Conservation (phyloP, 2,888 invertebrate species). For the Melitaea athalia region DNA sequence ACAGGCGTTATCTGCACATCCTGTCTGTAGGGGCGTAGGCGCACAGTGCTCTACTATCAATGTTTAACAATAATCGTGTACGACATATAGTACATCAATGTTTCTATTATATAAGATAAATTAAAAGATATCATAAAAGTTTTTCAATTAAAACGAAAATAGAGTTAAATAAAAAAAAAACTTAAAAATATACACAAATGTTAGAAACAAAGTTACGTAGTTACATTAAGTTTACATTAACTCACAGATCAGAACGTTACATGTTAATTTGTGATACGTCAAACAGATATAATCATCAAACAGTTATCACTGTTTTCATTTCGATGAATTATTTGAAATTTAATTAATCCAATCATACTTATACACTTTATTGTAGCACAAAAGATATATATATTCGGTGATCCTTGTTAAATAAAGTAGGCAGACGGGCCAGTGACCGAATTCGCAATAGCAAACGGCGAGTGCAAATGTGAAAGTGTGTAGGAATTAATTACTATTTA, state of each 20-base stretch:
- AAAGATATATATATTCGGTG: constrained; percentile 16
- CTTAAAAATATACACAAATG: neutral
- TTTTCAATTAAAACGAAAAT: neutral
- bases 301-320: neutral
- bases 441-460: constrained; percentile 48
- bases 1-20: constrained; percentile 58
- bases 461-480: constrained; percentile 66
- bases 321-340: neutral
- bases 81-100: neutral
- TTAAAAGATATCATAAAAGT: no score
- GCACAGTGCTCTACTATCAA: constrained; percentile 25
- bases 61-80: constrained; percentile 1
- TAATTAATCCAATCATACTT: neutral
- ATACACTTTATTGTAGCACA: neutral
- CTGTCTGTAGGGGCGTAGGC: constrained; percentile 60
- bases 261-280: no score
- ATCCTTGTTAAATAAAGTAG: constrained; percentile 51
- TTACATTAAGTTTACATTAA: neutral
- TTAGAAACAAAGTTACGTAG: no score
- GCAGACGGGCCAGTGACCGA: constrained; percentile 62
- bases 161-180: neutral
- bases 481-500: constrained; percentile 72
- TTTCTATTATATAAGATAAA: neutral
- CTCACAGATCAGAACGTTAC: no score
- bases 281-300: no score